These are phyloP conservation scores for Argyrosomus regius DNA, from an alignment of 2,797 vertebrate genomes.

Conservation along the genomic window DNA sequence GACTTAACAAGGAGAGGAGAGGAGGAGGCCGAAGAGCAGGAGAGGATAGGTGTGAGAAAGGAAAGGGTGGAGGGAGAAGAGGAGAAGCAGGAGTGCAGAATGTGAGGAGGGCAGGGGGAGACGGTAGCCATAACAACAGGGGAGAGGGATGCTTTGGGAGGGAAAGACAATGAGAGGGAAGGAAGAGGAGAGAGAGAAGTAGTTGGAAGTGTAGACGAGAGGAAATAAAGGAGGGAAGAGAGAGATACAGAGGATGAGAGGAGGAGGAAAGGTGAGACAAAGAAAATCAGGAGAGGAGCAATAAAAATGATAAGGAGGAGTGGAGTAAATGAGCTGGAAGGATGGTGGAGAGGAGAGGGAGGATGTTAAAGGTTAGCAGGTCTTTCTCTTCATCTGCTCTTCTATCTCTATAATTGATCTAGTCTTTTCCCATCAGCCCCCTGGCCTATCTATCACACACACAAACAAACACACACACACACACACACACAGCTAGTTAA, in stretches of 20 bases:
- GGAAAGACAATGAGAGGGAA: neutral
- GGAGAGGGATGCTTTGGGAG: conserved; percentile 1
- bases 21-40: no score
- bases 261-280: conserved; percentile 6
- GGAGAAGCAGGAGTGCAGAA: no score
- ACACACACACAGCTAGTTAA: conserved; percentile 30
- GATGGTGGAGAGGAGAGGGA: conserved; percentile 22
- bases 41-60: neutral
- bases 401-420: conserved; percentile 81
- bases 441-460: conserved; percentile 50
- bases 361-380: conserved; percentile 77
- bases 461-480: conserved; percentile 17
- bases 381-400: conserved; percentile 68
- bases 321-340: conserved; percentile 48
- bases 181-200: neutral
- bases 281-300: conserved; percentile 18
- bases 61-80: neutral
- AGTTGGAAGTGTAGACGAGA: neutral
- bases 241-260: neutral
- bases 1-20: neutral
- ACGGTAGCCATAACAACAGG: conserved; percentile 13
- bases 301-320: conserved; percentile 30
- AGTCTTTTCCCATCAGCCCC: conserved; percentile 78
- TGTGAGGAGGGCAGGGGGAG: neutral
- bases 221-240: neutral